Evolutionary conservation across 2,888 invertebrate genomes (phyloP).

Genomic region (Andrena hattorfiana): DNA sequence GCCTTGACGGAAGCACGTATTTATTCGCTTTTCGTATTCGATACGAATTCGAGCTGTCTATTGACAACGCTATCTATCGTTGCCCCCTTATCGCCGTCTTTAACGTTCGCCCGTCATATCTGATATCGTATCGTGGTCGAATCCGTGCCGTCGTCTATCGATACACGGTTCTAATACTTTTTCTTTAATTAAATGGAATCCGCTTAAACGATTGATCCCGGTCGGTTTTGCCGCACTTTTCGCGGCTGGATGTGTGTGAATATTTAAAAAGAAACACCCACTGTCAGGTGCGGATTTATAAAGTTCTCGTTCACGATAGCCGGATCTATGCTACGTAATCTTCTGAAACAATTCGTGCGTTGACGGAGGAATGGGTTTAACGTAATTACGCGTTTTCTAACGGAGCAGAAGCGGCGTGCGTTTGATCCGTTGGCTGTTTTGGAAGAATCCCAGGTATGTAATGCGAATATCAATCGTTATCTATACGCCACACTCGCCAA

Average conservation of each 20-base stretch:
- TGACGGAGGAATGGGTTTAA: constrained; percentile 51
- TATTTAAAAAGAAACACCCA: constrained; percentile 30
- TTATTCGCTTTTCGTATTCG: constrained; percentile 38
- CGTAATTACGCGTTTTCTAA: constrained; percentile 39
- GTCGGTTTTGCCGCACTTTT: constrained; percentile 35
- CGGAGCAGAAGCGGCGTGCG: constrained; percentile 5
- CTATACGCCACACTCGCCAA: neutral
- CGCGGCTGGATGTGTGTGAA: constrained; percentile 8
- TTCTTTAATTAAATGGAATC: constrained; percentile 13
- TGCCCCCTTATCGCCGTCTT: constrained; percentile 22
- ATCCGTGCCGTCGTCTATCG: constrained; percentile 14
- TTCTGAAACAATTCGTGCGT: constrained; percentile 48
- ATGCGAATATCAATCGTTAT: constrained; percentile 19
- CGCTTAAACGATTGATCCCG: constrained; percentile 10
- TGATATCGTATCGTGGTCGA: constrained; percentile 38
- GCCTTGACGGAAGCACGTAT: constrained; percentile 51
- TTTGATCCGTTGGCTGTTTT: constrained; percentile 24
- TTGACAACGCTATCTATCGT: constrained; percentile 20
- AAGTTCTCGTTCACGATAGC: constrained; percentile 48
- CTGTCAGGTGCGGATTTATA: constrained; percentile 28
- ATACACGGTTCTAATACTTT: constrained; percentile 2
- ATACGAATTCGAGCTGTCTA: constrained; percentile 32
- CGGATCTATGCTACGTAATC: constrained; percentile 63
- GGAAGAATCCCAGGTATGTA: constrained; percentile 45
- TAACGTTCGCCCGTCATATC: constrained; percentile 37